Evolutionary conservation across 2,888 invertebrate genomes (phyloP), one percentile per base, ranked within the genome.

Genomic region (Xylota segnis): DNA sequence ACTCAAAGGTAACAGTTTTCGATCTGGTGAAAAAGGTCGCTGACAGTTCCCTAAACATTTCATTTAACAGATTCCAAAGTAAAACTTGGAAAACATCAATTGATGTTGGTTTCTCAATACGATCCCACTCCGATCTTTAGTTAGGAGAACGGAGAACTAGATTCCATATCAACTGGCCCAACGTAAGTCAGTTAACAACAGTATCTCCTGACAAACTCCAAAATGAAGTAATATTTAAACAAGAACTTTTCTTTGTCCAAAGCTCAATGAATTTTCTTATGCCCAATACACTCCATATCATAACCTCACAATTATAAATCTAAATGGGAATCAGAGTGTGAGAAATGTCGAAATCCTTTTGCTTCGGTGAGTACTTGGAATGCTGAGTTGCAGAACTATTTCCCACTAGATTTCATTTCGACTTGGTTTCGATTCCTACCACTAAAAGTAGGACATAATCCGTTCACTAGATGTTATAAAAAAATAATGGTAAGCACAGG

Each of bases 251-350:
- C 18, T 54, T 14, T 14, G 2, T 9, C 7, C 16, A 14, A 14
- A 23, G 23, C 23, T 23, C 27, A 27, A 27, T 7, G 14, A 6
- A 47, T 56, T 61, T 40, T 5, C 29, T 52, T 43, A 68, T 29
- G 43, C 16, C 23, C 3, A 16, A 47, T 32, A 12, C 16, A n/a
- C 32, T 47, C 47, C 14, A 12, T 32, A 16, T 27, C 16, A 1
- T 10, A 29, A 47, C 47, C 16, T 4, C 6, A 16, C 16, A 34
- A 47, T 50, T 0, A 2, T 16, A 12, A 12, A 70, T n/a, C n/a
- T 29, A 5, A 2, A 27, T 23, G 34, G 27, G 71, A 72, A 72
- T 5, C 70, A 61, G 61, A 77, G 37, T 72, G 56, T 66, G 59
- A 27, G 27, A 45, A 54, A 16, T 77, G 40, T 61, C 43, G 43